phyloP scores from a whole-genome alignment of 2,113 vertebrate genomes.

The Edolisoma coerulescens region DNA sequence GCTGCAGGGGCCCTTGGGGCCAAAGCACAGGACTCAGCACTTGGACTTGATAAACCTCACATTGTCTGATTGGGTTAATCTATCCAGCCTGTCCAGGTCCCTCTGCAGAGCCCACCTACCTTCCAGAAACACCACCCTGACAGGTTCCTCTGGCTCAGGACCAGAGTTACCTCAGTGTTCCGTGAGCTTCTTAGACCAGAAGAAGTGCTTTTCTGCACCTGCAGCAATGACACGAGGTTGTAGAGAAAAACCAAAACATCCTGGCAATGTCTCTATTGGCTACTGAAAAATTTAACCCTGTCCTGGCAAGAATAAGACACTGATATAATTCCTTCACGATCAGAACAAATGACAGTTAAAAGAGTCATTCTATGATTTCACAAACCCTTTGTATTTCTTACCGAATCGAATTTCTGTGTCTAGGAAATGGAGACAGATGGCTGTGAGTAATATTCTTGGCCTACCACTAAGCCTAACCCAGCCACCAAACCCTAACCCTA shows the following conservation, averaged over 20 bases:
- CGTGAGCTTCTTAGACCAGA: accelerated
- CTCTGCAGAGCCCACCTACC: background rate
- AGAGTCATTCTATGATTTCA: background rate
- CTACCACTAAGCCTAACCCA: too few species aligned
- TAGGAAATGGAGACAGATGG: background rate
- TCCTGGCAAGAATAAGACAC: background rate
- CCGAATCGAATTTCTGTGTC: accelerated
- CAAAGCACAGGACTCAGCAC: background rate
- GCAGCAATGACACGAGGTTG: too few species aligned
- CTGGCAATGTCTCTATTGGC: background rate
- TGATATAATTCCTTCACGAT: background rate
- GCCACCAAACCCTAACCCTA: too few species aligned
- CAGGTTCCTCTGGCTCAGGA: background rate
- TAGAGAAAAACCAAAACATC: background rate
- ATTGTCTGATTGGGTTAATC: background rate
- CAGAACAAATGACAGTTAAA: background rate
- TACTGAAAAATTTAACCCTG: background rate
- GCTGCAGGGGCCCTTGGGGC: background rate
- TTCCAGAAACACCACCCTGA: background rate
- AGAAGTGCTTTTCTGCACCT: accelerated
- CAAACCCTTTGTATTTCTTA: background rate
- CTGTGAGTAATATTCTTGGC: background rate
- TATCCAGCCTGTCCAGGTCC: background rate
- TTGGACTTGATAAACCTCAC: background rate
- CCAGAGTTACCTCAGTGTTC: background rate